Percentiles rank a stretch among this genome's conserved stretches.
phyloP scores from a whole-genome alignment of 1,140 invertebrate genomes.

The Pseudoatta argentina region DNA sequence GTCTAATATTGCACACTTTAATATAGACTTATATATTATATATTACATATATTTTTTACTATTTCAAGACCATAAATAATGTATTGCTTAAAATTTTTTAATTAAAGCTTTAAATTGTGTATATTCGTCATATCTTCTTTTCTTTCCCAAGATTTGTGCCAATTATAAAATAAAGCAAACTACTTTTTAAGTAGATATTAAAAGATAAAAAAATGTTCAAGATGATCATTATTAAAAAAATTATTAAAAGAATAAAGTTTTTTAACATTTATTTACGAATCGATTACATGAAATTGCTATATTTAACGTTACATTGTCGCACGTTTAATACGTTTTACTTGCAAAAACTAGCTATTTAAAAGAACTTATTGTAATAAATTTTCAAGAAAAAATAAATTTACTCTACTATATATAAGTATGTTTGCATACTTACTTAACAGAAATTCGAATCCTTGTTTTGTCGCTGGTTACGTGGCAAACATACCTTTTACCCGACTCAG shows the following conservation, averaged over 20 bases:
- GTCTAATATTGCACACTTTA: not conserved
- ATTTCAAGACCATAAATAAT: not conserved
- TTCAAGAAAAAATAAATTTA: conserved; percentile 1
- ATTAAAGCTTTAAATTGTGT: no score
- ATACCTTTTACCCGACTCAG: conserved; percentile 6
- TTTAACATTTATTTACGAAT: not conserved
- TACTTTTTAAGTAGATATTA: not conserved
- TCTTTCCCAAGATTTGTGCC: no score
- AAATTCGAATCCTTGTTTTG: conserved; percentile 31
- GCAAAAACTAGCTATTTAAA: not conserved
- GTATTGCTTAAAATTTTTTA: not conserved
- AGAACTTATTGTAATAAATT: not conserved
- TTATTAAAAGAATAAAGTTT: not conserved
- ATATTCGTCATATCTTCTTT: no score
- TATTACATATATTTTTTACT: not conserved
- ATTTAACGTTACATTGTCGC: not conserved
- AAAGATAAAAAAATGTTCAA: not conserved
- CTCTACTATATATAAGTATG: not conserved
- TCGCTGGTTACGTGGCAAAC: not conserved
- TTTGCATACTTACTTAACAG: not conserved
- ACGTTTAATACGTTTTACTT: not conserved
- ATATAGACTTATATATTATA: not conserved
- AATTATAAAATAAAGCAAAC: not conserved
- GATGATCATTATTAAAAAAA: not conserved
- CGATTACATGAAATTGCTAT: not conserved